Evolutionary conservation across 2,797 vertebrate genomes (phyloP).

Genomic region (Pogoniulus pusillus): DNA sequence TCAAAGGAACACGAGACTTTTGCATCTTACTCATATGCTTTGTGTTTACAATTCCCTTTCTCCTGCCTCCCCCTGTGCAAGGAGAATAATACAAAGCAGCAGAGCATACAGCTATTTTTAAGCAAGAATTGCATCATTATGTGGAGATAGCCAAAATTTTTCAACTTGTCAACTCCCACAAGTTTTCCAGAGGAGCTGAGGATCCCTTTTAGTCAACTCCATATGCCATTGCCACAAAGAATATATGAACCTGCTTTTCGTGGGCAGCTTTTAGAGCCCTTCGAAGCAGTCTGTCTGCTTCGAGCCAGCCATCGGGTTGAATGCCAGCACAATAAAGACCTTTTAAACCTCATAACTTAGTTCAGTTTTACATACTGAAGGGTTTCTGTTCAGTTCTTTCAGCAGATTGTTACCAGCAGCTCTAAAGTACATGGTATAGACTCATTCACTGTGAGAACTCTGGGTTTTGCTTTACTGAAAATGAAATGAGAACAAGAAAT

Average conservation of each 20-base stretch:
- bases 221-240: conserved; percentile 54
- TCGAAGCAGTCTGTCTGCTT: conserved; percentile 56
- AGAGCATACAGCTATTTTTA: conserved; percentile 29
- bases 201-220: conserved; percentile 62
- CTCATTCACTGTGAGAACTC: not conserved
- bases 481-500: too few species aligned
- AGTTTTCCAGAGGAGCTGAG: conserved; percentile 51
- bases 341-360: conserved; percentile 29
- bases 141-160: conserved; percentile 57
- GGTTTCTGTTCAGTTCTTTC: conserved; percentile 16
- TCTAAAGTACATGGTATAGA: not conserved
- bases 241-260: conserved; percentile 35
- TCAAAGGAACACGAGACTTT: not conserved
- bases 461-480: too few species aligned
- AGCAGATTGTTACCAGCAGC: conserved; percentile 4
- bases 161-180: conserved; percentile 64
- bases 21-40: not conserved
- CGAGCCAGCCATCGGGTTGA: conserved; percentile 40
- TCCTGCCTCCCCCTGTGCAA: not conserved
- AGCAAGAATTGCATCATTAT: conserved; percentile 40
- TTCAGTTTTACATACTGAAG: not conserved
- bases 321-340: conserved; percentile 36
- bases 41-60: not conserved
- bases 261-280: conserved; percentile 60
- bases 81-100: not conserved